A percentile compares a stretch with the other conserved stretches of the same genome.
phyloP scores from a whole-genome alignment of 1,140 invertebrate genomes.

The Pogonus chalceus region DNA sequence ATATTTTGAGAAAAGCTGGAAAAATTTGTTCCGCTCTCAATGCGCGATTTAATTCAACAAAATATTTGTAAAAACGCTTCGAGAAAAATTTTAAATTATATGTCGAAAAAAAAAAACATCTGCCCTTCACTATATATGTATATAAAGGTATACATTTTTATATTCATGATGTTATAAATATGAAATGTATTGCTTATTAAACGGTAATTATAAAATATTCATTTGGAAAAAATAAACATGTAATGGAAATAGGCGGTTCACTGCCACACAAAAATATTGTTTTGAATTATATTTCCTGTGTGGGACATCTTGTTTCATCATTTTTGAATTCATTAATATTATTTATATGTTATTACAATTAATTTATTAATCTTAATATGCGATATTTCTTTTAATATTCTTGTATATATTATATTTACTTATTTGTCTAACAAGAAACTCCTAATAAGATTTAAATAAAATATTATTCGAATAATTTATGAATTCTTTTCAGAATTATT shows the following conservation, averaged over 20 bases:
- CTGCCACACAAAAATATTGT: not conserved
- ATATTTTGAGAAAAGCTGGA: not conserved
- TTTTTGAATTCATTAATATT: no score
- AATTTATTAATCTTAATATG: no score
- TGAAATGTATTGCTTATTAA: not conserved
- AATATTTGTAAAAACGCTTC: not conserved
- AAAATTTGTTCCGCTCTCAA: not conserved
- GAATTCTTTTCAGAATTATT: no score
- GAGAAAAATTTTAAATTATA: not conserved
- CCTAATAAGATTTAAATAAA: no score
- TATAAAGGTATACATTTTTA: not conserved
- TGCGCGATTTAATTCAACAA: not conserved
- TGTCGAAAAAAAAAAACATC: not conserved
- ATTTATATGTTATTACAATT: no score
- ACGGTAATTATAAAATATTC: conserved; percentile 1
- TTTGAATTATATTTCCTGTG: not conserved
- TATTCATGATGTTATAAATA: conserved; percentile 7
- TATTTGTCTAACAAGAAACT: no score
- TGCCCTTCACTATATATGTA: not conserved
- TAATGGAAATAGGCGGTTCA: not conserved
- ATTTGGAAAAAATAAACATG: not conserved
- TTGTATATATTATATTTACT: no score
- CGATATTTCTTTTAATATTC: no score
- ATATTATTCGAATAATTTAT: no score
- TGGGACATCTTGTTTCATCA: no score